Percentiles rank a stretch among this genome's conserved stretches.
Evolutionary conservation across 1,140 invertebrate species (phyloP).

Genomic region (Drosophila kepulauana): DNA sequence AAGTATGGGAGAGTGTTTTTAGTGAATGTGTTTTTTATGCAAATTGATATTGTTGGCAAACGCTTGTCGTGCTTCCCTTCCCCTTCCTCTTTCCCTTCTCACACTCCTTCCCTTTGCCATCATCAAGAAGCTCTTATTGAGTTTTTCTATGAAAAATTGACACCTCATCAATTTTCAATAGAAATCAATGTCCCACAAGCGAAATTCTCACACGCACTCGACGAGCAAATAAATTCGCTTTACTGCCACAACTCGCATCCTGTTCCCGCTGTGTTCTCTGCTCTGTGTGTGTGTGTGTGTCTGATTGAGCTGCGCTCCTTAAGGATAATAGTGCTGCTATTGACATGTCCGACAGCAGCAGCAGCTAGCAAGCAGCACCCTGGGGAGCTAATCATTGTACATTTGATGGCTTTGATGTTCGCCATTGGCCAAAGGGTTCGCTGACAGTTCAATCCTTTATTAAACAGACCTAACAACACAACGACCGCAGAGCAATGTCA

Average conservation of each 20-base stretch:
- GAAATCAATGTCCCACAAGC: slow-evolving; percentile 45
- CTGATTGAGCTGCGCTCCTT: slow-evolving; percentile 51
- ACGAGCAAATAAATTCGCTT: slow-evolving; percentile 27
- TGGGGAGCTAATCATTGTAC: slow-evolving; percentile 46
- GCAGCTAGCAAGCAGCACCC: slow-evolving; percentile 1
- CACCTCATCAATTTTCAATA: slow-evolving; percentile 77
- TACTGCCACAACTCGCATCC: slow-evolving; percentile 1
- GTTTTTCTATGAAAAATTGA: slow-evolving; percentile 64
- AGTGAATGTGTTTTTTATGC: slow-evolving; percentile 68
- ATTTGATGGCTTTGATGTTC: slow-evolving; percentile 5
- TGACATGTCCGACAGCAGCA: slow-evolving; percentile 27
- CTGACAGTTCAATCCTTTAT: slow-evolving; percentile 1
- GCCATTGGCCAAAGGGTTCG: slow-evolving; percentile 8
- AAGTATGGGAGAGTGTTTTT: slow-evolving; percentile 33
- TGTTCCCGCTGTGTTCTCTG: background rate
- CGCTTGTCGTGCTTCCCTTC: background rate
- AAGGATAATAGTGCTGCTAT: slow-evolving; percentile 37
- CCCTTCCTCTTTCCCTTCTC: background rate
- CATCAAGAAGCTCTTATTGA: slow-evolving; percentile 39
- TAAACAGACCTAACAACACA: background rate
- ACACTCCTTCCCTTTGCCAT: background rate
- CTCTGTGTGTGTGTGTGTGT: slow-evolving; percentile 15
- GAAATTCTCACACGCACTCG: background rate
- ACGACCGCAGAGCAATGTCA: background rate
- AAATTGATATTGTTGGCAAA: slow-evolving; percentile 55